A percentile compares a stretch with the other conserved stretches of the same genome.
These are phyloP conservation scores for Mungos mungo DNA, from an alignment of 2,113 vertebrate species.

Conservation along the genomic window DNA sequence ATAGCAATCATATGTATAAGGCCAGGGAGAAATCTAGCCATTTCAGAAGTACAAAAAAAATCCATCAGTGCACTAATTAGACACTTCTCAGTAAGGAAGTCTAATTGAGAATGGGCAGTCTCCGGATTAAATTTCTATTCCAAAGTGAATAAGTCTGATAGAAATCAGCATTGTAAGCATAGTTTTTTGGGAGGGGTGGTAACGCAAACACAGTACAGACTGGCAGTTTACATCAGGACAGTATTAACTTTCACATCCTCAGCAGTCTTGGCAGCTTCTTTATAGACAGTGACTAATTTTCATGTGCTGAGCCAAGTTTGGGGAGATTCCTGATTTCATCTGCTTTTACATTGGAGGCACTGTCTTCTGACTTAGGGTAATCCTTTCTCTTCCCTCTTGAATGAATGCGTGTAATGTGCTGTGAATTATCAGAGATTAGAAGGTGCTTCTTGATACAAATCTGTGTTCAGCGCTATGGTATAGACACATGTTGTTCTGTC, in stretches of 20 bases:
- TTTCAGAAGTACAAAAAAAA: not conserved
- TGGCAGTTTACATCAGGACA: not conserved
- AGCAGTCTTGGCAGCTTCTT: constrained; percentile 36
- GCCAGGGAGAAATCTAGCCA: not conserved
- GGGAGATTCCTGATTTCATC: constrained; percentile 4
- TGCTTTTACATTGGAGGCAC: not conserved
- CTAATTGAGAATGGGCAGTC: not conserved
- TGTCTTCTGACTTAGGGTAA: not conserved
- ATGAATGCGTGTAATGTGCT: not conserved
- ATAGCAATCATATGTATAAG: not conserved
- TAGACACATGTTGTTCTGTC: not conserved
- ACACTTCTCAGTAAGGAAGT: not conserved
- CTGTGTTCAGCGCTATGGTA: not conserved
- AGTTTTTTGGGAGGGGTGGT: not conserved
- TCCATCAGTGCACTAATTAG: not conserved
- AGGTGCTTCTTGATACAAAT: not conserved
- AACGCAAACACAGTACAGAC: fast-evolving
- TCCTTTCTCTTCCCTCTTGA: not conserved
- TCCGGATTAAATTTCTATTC: not conserved
- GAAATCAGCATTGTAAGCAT: not conserved
- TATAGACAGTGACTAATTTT: constrained; percentile 46
- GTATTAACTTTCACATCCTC: constrained; percentile 39
- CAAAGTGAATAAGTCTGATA: not conserved
- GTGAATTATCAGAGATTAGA: not conserved
- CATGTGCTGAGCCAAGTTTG: constrained; percentile 15